Evolutionary conservation across 2,113 vertebrate species (phyloP), one percentile per base, ranked within the genome.

Genomic region (Poeciliopsis retropinna): DNA sequence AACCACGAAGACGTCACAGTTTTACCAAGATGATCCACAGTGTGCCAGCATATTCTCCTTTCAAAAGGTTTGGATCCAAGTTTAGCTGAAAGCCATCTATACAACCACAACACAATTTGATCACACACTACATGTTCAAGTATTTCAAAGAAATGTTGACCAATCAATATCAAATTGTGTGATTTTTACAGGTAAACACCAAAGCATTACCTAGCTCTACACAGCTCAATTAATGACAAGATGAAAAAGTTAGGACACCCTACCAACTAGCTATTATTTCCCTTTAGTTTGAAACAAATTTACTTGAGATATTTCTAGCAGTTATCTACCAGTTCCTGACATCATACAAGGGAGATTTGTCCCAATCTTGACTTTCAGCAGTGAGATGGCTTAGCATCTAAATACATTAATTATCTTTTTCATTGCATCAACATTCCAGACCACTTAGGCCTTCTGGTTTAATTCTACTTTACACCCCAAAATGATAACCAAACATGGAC

Each of bases 1-100:
- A 60, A 70, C 25, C 66, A 67, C 25, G 28, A 68, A 69, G 78
- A 88, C 73, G 67, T 82, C 74, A 29, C 66, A 25, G 7, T 71
- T 88, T 85, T 75, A 73, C 73, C 60, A 67, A 78, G 66, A 31
- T 67, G 19, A 51, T 3, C 47, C 47, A 51, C 5, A 51, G 19
- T 8, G 19, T 51, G 47, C 25, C 5, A 22, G 51, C 8, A 25
- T 10, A 25, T n/a, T 57, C 17, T 10, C 22, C 9, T 10, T 10
- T 10, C 11, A 57, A 11, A 57, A n/a, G 51, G 51, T 57, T n/a
- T 10, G 51, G 22, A 57, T 8, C 51, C 25, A n/a, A 57, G 9
- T 57, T 19, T 57, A n/a, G 3, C 8, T 3, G 7, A 25, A 54
- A 54, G 25, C 22, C 8, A 10, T 22, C 25, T n/a, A 57, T 25